Evolutionary conservation across 2,888 invertebrate genomes (phyloP), one percentile per base, ranked within the genome.

Genomic region (Orchesella flavescens): DNA sequence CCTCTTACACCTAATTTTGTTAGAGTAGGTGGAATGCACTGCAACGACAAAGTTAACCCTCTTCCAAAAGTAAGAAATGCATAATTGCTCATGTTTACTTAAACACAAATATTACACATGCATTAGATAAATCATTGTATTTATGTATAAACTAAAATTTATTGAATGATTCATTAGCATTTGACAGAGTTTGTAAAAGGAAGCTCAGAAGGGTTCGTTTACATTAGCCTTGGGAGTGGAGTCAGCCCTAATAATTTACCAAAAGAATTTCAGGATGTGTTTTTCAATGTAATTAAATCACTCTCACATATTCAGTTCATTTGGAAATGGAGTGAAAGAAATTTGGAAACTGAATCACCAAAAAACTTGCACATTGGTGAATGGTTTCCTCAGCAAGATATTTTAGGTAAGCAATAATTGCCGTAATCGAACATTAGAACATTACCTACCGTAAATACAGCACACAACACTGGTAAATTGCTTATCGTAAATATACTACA

Each of bases 241-340:
- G 78, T 85, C 1, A 84, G 78, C 46, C 69, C 75, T 0, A 78
- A 77, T 23, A 84, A 78, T n/a, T 61, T 86, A 46, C 85, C 85
- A 0, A 13, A 43, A 15, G 43, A 84, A 12, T 78, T 82, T 43
- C 74, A 86, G 34, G 63, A 73, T 17, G 82, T 78, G 17, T 86
- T 86, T 23, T 79, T 84, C 21, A 49, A 78, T 13, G 68, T 75
- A 55, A 84, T 86, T 63, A 71, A 57, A 21, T 44, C 46, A 5
- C 82, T 84, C 23, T 76, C 85, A 0, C 34, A 82, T 5, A 66
- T 86, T 10, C 81, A 84, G 23, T 87, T 89, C 34, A 55, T 89
- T 21, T 88, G 87, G 88, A 86, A 85, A 80, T 86, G 84, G 86
- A 82, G 73, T 71, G 85, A 75, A 19, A 84, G 85, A 10, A 34